Evolutionary conservation across 1,140 invertebrate genomes (phyloP), one percentile per base, ranked within the genome.

Genomic region (Helicoverpa armigera): DNA sequence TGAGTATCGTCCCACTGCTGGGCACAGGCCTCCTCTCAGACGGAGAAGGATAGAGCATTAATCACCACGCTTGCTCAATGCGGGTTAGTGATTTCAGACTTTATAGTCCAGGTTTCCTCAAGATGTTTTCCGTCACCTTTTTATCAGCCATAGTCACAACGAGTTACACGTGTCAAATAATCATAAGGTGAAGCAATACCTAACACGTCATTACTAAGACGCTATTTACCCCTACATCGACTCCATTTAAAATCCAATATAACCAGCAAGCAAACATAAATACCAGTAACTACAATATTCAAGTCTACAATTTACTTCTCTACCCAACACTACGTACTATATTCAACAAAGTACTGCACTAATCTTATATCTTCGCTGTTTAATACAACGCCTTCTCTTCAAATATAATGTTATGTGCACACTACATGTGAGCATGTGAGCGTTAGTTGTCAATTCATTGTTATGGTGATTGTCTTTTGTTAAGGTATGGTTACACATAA

Each of bases 291-390:
- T 69, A 16, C 43, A 69, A 69, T 69, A 69, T 69, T 69, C 43
- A 69, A 16, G 35, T 7, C 43, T 23, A 69, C 43, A 50, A 54
- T n/a, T 13, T 23, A 54, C 35, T 54, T 53, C 31, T 9, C 23
- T 31, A 12, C 12, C 54, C 69, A 53, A 72, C 29, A 18, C 11
- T 18, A 13, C 12, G 35, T 67, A 23, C 69, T 72, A 31, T 72
- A 72, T 72, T 72, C 69, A 72, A 54, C 48, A 53, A n/a, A 72
- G 11, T 72, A 13, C 23, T 13, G 18, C 23, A 51, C 69, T 72
- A 54, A 72, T 72, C 69, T 31, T 72, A 72, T 54, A 72, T 72
- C 69, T 72, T 72, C 69, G 3, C 69, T 69, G 18, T 72, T 72
- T 72, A 72, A 72, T 54, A 72, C 69, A n/a, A 14, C 13, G 18